Percentiles rank a stretch among this genome's conserved stretches.
phyloP scores from a whole-genome alignment of 2,888 invertebrate species.

The Callosobruchus maculatus region DNA sequence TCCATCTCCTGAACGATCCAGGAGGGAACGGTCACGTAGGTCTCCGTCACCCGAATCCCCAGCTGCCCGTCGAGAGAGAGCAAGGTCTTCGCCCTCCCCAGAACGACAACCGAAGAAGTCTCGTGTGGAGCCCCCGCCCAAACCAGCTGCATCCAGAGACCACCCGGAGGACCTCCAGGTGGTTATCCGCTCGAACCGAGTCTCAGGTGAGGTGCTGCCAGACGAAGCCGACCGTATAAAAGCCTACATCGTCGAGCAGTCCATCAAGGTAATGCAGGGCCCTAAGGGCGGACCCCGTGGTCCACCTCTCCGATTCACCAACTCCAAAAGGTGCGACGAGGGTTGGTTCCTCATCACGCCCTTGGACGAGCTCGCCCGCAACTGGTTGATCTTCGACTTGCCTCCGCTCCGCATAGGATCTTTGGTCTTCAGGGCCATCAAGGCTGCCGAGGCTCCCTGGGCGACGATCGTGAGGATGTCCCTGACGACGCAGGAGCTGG shows the following conservation, averaged over 20 bases:
- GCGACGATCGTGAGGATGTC: neutral
- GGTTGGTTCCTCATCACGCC: neutral
- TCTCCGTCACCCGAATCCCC: neutral
- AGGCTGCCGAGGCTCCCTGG: neutral
- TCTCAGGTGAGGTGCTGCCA: neutral
- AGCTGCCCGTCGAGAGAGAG: too few relatives aligned
- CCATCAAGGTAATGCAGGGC: neutral
- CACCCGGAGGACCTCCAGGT: neutral
- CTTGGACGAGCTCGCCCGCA: neutral
- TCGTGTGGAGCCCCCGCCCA: neutral
- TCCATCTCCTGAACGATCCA: neutral
- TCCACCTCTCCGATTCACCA: neutral
- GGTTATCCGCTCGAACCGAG: neutral
- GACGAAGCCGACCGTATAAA: neutral
- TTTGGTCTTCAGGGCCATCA: neutral
- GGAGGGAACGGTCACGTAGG: neutral
- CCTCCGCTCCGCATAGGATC: neutral
- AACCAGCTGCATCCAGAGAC: neutral
- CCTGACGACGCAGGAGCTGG: neutral
- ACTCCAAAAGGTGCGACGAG: neutral
- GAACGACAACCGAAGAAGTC: neutral
- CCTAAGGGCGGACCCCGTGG: neutral
- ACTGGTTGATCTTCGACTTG: neutral
- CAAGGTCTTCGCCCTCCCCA: neutral
- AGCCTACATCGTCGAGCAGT: neutral